Percentiles rank a stretch among this genome's conserved stretches.
Evolutionary conservation across 2,797 vertebrate species (phyloP).

Genomic region (Gorsachius magnificus): DNA sequence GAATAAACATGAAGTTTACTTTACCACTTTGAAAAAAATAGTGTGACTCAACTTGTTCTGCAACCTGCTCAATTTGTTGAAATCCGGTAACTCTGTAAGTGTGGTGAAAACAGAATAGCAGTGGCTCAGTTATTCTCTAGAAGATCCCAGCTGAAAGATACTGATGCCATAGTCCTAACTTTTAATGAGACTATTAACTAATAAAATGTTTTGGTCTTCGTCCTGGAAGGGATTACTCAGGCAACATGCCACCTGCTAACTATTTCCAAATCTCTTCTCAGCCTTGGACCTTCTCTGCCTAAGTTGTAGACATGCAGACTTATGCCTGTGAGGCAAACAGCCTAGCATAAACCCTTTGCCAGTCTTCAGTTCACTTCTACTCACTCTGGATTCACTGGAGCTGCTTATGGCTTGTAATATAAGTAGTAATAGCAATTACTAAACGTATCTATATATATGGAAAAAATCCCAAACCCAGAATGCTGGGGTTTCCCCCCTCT

Average conservation of each 20-base stretch:
- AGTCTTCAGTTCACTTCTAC: neutral
- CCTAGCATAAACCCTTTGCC: neutral
- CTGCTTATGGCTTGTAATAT: neutral
- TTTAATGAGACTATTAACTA: neutral
- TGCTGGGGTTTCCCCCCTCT: accelerated
- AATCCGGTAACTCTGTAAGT: neutral
- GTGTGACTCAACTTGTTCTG: neutral
- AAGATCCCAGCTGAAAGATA: neutral
- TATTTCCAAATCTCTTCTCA: neutral
- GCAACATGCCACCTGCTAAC: neutral
- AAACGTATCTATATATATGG: neutral
- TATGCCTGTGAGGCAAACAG: neutral
- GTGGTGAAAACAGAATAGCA: neutral
- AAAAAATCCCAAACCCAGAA: neutral
- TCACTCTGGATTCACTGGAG: neutral
- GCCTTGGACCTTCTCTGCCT: neutral
- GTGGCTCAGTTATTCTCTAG: neutral
- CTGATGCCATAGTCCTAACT: neutral
- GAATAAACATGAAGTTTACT: neutral
- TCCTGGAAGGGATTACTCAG: neutral
- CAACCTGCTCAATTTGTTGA: neutral
- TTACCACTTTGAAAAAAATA: neutral
- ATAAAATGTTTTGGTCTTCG: neutral
- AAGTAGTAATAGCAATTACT: neutral
- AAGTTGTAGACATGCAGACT: neutral